Conservation (phyloP, 2,113 vertebrate species). For the Phalacrocorax aristotelis region DNA sequence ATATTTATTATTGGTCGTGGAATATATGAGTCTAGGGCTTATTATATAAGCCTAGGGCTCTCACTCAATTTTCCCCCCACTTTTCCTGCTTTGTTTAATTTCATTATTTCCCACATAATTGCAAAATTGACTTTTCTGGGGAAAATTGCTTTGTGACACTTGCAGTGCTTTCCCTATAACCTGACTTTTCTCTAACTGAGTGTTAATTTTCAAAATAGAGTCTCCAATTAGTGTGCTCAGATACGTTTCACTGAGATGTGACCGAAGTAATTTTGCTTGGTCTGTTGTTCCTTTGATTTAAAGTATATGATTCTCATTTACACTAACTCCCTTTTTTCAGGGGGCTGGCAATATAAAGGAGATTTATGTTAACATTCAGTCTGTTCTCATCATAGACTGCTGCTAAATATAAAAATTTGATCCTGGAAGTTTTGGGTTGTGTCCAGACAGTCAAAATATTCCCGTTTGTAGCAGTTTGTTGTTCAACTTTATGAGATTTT, state of each 20-base stretch:
- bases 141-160: not conserved
- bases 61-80: not conserved
- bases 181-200: not conserved
- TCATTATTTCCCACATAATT: not conserved
- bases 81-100: not conserved
- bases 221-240: not conserved
- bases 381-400: not conserved
- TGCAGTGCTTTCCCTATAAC: not conserved
- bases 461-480: not conserved
- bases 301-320: not conserved
- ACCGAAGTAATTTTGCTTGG: not conserved
- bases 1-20: not conserved
- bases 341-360: not conserved
- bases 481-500: not conserved
- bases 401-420: not conserved
- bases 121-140: not conserved
- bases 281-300: not conserved
- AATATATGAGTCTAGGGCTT: not conserved
- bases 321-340: not conserved
- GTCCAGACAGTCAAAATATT: not conserved
- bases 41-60: not conserved
- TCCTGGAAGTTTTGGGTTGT: not conserved
- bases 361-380: not conserved
- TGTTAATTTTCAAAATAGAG: not conserved
- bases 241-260: not conserved